A percentile compares a stretch with the other conserved stretches of the same genome.
These are phyloP conservation scores for Odontocolon sp. DNA, from an alignment of 2,888 invertebrate genomes.

Conservation along the genomic window DNA sequence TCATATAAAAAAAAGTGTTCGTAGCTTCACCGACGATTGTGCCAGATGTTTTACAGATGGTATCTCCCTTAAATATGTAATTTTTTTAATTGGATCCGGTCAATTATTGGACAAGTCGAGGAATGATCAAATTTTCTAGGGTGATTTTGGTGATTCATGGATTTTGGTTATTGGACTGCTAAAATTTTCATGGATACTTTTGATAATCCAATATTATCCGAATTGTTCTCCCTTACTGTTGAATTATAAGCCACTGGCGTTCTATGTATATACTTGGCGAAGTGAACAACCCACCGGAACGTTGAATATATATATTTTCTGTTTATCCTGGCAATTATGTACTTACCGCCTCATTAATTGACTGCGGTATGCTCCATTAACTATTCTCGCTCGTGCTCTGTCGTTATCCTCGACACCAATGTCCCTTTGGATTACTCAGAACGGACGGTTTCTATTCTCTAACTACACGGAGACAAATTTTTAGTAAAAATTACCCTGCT, in stretches of 20 bases:
- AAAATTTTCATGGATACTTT: not conserved
- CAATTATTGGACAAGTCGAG: too few relatives aligned
- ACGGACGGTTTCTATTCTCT: not conserved
- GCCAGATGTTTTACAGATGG: too few relatives aligned
- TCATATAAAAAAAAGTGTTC: too few relatives aligned
- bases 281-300: not conserved
- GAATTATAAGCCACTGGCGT: not conserved
- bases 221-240: not conserved
- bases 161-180: not conserved
- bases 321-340: constrained; percentile 28
- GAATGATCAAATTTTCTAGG: too few relatives aligned
- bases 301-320: constrained; percentile 12
- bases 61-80: too few relatives aligned
- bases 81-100: too few relatives aligned
- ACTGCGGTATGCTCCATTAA: constrained; percentile 13
- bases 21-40: too few relatives aligned
- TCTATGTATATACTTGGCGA: not conserved
- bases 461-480: too few relatives aligned
- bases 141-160: not conserved
- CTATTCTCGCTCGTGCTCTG: not conserved
- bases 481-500: too few relatives aligned
- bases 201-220: not conserved
- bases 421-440: constrained; percentile 12
- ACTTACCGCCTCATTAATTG: constrained; percentile 31
- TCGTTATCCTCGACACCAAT: not conserved